Percentiles rank a stretch among this genome's conserved stretches.
Conservation (phyloP, 2,888 invertebrate species). For the Caenorhabditis sp. region DNA sequence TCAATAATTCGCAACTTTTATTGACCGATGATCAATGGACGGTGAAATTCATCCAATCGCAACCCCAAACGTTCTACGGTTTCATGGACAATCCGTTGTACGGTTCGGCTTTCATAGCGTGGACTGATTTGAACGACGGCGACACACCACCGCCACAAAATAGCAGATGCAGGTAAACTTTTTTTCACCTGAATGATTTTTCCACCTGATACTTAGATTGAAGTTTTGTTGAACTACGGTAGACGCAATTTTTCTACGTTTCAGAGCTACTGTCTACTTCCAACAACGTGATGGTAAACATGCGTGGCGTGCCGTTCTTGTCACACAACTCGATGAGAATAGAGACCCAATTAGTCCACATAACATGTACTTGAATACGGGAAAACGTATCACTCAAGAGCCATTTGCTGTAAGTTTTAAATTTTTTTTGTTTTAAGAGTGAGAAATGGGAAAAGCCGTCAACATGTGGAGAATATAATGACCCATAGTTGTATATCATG, state of each 20-base stretch:
- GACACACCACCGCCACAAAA: conserved; percentile 40
- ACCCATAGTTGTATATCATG: no score
- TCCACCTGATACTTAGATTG: no score
- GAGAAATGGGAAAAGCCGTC: no score
- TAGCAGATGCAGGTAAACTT: conserved; percentile 21
- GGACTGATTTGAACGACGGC: conserved; percentile 50
- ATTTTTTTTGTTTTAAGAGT: neutral
- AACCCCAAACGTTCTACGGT: conserved; percentile 34
- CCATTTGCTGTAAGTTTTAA: conserved; percentile 13
- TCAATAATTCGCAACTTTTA: conserved; percentile 39
- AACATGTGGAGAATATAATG: no score
- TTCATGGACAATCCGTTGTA: conserved; percentile 47
- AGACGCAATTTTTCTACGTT: no score
- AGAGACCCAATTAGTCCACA: conserved; percentile 26
- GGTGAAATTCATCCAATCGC: conserved; percentile 7
- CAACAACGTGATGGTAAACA: conserved; percentile 55
- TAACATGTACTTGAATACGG: conserved; percentile 18
- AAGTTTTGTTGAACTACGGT: no score
- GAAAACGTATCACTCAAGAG: conserved; percentile 10
- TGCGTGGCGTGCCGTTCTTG: conserved; percentile 48
- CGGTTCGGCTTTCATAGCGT: conserved; percentile 46
- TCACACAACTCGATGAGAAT: conserved; percentile 44
- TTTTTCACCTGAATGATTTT: no score
- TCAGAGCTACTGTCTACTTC: conserved; percentile 43
- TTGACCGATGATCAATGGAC: conserved; percentile 54